These are phyloP conservation scores for Heliconius cydno DNA, from an alignment of 2,888 invertebrate species.

Conservation along the genomic window DNA sequence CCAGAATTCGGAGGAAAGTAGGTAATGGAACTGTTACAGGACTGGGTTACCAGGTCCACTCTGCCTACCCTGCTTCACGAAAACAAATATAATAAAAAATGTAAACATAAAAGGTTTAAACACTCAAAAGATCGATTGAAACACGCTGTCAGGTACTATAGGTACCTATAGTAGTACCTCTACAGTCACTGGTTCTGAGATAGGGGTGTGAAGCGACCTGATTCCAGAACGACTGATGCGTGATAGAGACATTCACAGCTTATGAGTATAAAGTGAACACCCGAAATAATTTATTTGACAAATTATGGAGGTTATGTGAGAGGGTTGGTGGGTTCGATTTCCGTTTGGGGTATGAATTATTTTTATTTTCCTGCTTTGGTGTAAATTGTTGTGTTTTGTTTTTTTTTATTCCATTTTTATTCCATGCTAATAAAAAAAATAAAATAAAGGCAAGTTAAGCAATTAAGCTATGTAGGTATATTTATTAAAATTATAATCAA, in stretches of 20 bases:
- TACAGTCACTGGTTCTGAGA: constrained; percentile 15
- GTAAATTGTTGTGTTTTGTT: not conserved
- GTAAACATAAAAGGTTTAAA: not conserved
- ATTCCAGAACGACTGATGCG: constrained; percentile 10
- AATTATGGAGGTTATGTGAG: not conserved
- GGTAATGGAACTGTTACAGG: not conserved
- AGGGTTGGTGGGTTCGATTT: no score
- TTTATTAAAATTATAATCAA: no score
- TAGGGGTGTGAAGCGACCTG: constrained; percentile 26
- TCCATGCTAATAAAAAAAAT: no score
- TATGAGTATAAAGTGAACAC: not conserved
- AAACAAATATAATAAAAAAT: not conserved
- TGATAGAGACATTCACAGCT: constrained; percentile 1
- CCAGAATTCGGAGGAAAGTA: not conserved
- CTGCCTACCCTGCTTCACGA: not conserved
- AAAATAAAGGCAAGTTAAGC: no score
- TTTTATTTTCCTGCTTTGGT: not conserved
- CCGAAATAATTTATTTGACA: not conserved
- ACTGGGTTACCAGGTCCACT: not conserved
- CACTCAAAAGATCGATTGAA: not conserved
- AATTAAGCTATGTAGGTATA: no score
- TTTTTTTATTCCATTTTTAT: no score
- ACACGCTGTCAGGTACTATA: not conserved
- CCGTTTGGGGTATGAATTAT: not conserved
- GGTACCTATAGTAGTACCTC: not conserved